phyloP scores from a whole-genome alignment of 2,113 vertebrate genomes.

The Otolemur garnettii region DNA sequence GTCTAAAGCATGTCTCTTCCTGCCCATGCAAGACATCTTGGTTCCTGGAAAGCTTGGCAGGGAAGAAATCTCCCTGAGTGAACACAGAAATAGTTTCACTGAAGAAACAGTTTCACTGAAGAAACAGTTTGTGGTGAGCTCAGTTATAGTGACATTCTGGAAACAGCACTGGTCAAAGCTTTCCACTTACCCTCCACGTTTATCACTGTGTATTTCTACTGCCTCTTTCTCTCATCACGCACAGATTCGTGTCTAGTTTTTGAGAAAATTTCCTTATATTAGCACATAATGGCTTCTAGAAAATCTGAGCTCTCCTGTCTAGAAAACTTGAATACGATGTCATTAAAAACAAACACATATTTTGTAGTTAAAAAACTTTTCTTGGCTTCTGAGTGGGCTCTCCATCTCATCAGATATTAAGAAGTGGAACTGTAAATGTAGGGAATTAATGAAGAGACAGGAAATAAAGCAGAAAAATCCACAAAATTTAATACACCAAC shows the following conservation, averaged over 20 bases:
- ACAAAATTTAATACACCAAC: neutral
- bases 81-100: neutral
- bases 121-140: neutral
- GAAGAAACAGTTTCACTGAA: neutral
- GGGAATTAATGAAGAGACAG: neutral
- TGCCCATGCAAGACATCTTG: neutral
- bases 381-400: neutral
- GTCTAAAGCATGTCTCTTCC: neutral
- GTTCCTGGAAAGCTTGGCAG: neutral
- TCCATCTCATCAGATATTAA: neutral
- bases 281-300: neutral
- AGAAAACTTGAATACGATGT: neutral
- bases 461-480: neutral
- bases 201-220: neutral
- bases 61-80: neutral
- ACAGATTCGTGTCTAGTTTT: neutral
- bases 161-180: accelerated
- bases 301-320: neutral
- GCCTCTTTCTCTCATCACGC: neutral
- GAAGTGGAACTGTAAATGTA: neutral
- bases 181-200: neutral
- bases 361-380: neutral
- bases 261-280: neutral
- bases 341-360: neutral
- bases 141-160: no score